Base-by-base conservation (phyloP, 2,113 vertebrate species). In the Chaenocephalus aceratus region DNA sequence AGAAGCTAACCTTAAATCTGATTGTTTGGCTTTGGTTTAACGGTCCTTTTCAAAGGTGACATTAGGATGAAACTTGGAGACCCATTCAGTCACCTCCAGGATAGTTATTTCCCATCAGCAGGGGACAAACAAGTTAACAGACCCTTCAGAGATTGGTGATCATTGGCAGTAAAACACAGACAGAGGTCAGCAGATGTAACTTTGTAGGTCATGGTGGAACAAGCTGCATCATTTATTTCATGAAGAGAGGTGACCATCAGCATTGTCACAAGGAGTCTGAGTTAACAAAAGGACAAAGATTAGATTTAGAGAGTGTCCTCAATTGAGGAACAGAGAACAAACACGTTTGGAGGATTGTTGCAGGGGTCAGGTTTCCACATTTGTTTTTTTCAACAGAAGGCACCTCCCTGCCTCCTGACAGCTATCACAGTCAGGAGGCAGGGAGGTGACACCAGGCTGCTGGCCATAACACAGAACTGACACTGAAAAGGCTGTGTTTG, bases 401-500 rank as follows among this genome's bases (percentile, higher is more conserved):
- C 65, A 69, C 16, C 68, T 68, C 53, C 80, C 44, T 62, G 57
- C 61, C 51, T 75, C 58, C 36, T 59, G 71, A 86, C 75, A 77
- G 79, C 54, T n/a, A 79, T 76, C 70, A 62, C 58, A 34, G 60
- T 54, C 53, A 57, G 46, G 60, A 66, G 53, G 59, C 26, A 64
- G 56, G 58, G 54, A 64, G 16, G 44, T 68, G 44, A 52, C 68
- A 49, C 68, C 57, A 4, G 46, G 63, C 51, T 54, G 57, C 48
- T 72, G 75, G 61, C 54, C 48, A 7, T 67, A 49, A 34, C 67
- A 62, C 69, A 75, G 62, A 75, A 62, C 64, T 74, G 76, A 69
- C 69, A 57, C 61, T 59, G 51, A 61, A 80, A 15, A 68, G 57
- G 63, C 56, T 86, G 82, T 52, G 63, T 82, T 45, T 23, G 58